Evolutionary conservation across 2,888 invertebrate genomes (phyloP).

Genomic region (Zele albiditarsus): DNA sequence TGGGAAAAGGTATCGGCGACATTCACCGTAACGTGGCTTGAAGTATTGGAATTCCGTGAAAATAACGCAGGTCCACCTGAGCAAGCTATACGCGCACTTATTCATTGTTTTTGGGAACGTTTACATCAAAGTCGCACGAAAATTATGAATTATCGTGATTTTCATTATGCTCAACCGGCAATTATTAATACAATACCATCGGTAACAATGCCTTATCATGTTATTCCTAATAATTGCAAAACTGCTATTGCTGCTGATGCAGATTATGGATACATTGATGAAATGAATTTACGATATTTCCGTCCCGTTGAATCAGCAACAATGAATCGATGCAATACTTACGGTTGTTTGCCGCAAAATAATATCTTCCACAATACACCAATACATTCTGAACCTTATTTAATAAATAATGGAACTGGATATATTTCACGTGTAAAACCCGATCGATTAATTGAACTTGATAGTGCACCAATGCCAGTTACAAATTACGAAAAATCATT

Average conservation of each 20-base stretch:
- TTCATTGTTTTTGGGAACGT: constrained; percentile 72
- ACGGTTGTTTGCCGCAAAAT: constrained; percentile 52
- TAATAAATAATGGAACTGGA: constrained; percentile 56
- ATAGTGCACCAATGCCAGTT: constrained; percentile 72
- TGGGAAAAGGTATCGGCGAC: constrained; percentile 81
- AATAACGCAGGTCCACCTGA: constrained; percentile 75
- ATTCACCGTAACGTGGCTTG: constrained; percentile 78
- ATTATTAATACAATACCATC: constrained; percentile 54
- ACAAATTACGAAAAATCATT: constrained; percentile 57
- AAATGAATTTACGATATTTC: constrained; percentile 40
- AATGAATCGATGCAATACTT: constrained; percentile 52
- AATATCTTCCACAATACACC: constrained; percentile 50
- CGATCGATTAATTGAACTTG: constrained; percentile 81
- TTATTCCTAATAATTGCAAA: constrained; percentile 57
- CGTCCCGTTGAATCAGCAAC: constrained; percentile 19
- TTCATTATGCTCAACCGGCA: constrained; percentile 52
- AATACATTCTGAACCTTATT: constrained; percentile 70
- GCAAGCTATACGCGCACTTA: constrained; percentile 74
- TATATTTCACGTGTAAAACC: constrained; percentile 75
- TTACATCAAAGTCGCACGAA: constrained; percentile 68
- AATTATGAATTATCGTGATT: constrained; percentile 55
- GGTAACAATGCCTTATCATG: constrained; percentile 57
- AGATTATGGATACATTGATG: constrained; percentile 54
- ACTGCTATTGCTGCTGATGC: constrained; percentile 52
- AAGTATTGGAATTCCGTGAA: constrained; percentile 79